Evolutionary conservation across 2,797 vertebrate genomes (phyloP).

Genomic region (Ataeniobius toweri): DNA sequence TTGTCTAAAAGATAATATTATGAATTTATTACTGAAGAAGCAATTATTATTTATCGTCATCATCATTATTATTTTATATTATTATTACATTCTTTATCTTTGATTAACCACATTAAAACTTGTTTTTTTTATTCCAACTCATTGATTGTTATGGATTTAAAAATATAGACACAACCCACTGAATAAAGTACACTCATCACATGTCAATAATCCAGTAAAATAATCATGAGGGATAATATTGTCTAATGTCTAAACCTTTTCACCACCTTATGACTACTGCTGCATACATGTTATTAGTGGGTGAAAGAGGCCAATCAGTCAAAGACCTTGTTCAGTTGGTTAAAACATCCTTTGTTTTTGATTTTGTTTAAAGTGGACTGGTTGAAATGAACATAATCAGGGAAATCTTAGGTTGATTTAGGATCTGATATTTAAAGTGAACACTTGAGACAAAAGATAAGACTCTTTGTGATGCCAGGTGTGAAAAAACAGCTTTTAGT

Average conservation of each 20-base stretch:
- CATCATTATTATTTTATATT: too few species aligned
- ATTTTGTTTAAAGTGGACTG: not conserved
- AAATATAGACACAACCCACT: too few species aligned
- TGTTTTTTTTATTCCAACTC: too few species aligned
- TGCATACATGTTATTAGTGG: not conserved
- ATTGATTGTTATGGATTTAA: too few species aligned
- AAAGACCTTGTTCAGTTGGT: not conserved
- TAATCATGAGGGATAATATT: too few species aligned
- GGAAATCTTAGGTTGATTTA: not conserved
- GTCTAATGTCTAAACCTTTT: not conserved
- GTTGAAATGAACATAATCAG: not conserved
- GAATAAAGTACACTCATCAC: too few species aligned
- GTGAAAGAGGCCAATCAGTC: not conserved
- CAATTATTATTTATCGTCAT: not conserved
- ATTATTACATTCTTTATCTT: too few species aligned
- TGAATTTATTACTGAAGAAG: not conserved
- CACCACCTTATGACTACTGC: not conserved
- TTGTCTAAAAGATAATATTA: not conserved
- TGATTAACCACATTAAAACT: too few species aligned
- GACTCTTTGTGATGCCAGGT: not conserved
- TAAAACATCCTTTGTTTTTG: not conserved
- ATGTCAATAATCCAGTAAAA: too few species aligned
- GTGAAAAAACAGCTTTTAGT: not conserved
- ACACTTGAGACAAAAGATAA: not conserved
- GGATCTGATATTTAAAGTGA: not conserved